A percentile compares a stretch with the other conserved stretches of the same genome.
Conservation (phyloP, 2,113 vertebrate species). For the Platichthys stellatus region DNA sequence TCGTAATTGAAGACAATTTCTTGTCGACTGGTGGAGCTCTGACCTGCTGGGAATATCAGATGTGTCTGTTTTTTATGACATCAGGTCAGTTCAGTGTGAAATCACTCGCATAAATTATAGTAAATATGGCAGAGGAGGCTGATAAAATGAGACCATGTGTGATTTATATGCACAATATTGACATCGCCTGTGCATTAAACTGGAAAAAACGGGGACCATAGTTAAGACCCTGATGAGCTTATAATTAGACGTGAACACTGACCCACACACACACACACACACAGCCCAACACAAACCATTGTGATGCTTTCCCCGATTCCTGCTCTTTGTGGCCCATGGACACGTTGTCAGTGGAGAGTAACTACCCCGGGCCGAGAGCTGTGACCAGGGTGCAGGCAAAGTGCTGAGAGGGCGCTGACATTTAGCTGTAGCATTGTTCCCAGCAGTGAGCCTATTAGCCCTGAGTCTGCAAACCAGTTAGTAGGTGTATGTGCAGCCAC, state of each 20-base stretch:
- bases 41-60: constrained; percentile 33
- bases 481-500: constrained; percentile 33
- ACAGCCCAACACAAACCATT: background rate
- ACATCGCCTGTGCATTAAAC: constrained; percentile 32
- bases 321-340: constrained; percentile 35
- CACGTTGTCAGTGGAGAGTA: constrained; percentile 23
- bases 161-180: background rate
- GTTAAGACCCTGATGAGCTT: too few species aligned
- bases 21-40: constrained; percentile 16
- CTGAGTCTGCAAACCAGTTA: constrained; percentile 26
- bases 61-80: constrained; percentile 16
- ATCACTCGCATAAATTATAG: constrained; percentile 5
- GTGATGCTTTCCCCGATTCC: constrained; percentile 11
- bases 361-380: constrained; percentile 21
- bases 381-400: constrained; percentile 37
- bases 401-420: constrained; percentile 70
- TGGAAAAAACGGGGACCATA: constrained; percentile 21
- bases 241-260: constrained; percentile 4
- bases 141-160: constrained; percentile 3
- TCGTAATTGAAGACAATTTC: constrained; percentile 19
- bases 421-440: constrained; percentile 69
- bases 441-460: constrained; percentile 64
- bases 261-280: too few species aligned
- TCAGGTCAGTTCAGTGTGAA: constrained; percentile 25
- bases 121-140: constrained; percentile 16